Evolutionary conservation across 2,888 invertebrate species (phyloP).

Genomic region (Aricia artaxerxes): DNA sequence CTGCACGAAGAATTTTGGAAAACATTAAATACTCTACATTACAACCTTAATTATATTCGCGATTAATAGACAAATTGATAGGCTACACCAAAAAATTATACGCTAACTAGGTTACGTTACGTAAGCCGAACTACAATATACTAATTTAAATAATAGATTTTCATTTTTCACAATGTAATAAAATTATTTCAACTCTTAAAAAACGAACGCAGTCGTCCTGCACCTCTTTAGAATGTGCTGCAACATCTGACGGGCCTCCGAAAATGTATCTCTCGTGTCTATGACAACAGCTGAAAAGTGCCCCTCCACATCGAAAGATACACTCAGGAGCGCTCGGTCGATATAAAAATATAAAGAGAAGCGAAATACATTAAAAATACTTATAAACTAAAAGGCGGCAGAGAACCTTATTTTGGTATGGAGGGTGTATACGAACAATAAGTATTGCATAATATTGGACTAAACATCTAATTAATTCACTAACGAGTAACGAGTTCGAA

Average conservation of each 20-base stretch:
- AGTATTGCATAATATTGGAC: conserved; percentile 41
- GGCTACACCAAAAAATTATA: conserved; percentile 24
- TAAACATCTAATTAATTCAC: conserved; percentile 40
- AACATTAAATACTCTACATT: conserved; percentile 56
- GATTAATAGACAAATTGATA: conserved; percentile 17
- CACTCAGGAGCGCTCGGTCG: background rate
- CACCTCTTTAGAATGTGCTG: conserved; percentile 25
- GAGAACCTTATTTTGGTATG: conserved; percentile 61
- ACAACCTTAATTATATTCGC: conserved; percentile 32
- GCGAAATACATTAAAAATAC: conserved; percentile 47
- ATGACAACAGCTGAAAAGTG: background rate
- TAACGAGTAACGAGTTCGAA: conserved; percentile 38
- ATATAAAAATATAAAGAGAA: conserved; percentile 26
- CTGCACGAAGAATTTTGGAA: conserved; percentile 76
- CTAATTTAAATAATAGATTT: conserved; percentile 19
- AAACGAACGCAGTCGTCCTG: conserved; percentile 14
- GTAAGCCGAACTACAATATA: conserved; percentile 23
- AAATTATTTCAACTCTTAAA: conserved; percentile 13
- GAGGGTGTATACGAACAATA: conserved; percentile 41
- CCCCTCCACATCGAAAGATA: background rate
- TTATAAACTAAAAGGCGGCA: conserved; percentile 61
- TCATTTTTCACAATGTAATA: conserved; percentile 4
- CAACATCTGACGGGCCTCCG: background rate
- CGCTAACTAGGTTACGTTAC: conserved; percentile 21
- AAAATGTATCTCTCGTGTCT: background rate